These are phyloP conservation scores for Glaucopsyche alexis DNA, from an alignment of 2,888 invertebrate genomes.

Conservation along the genomic window DNA sequence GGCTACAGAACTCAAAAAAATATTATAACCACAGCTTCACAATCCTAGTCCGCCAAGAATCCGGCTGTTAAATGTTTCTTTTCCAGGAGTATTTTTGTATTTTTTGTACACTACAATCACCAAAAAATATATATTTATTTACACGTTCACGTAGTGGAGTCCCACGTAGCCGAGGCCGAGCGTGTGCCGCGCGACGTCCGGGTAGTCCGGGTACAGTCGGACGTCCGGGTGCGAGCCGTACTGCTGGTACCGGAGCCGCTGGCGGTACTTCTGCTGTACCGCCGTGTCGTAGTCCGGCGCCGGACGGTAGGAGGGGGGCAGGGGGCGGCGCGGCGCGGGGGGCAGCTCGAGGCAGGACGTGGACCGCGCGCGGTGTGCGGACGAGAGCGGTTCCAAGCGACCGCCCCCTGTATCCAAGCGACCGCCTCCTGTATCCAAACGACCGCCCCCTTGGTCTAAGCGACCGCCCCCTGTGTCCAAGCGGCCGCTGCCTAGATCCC, in stretches of 20 bases:
- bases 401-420: not conserved
- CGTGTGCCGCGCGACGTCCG: conserved; percentile 82
- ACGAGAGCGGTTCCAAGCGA: conserved; percentile 57
- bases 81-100: too few relatives aligned
- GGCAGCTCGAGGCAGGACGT: conserved; percentile 83
- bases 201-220: conserved; percentile 80
- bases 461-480: not conserved
- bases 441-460: not conserved
- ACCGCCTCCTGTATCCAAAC: not conserved
- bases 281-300: conserved; percentile 98
- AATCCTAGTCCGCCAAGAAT: too few relatives aligned
- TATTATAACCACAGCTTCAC: too few relatives aligned
- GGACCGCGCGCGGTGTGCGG: conserved; percentile 81
- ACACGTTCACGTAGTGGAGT: conserved; percentile 82
- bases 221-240: conserved; percentile 89
- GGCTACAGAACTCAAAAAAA: too few relatives aligned
- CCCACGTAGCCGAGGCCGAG: conserved; percentile 58
- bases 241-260: conserved; percentile 64
- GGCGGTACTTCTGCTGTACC: conserved; percentile 90
- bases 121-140: not conserved
- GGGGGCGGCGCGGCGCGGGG: conserved; percentile 56
- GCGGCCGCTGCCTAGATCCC: conserved; percentile 36
- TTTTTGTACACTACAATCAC: too few relatives aligned
- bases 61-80: too few relatives aligned
- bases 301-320: conserved; percentile 91